Percentiles rank a stretch among this genome's conserved stretches.
Conservation (phyloP, 2,797 vertebrate species). For the Gambusia yucatana region DNA sequence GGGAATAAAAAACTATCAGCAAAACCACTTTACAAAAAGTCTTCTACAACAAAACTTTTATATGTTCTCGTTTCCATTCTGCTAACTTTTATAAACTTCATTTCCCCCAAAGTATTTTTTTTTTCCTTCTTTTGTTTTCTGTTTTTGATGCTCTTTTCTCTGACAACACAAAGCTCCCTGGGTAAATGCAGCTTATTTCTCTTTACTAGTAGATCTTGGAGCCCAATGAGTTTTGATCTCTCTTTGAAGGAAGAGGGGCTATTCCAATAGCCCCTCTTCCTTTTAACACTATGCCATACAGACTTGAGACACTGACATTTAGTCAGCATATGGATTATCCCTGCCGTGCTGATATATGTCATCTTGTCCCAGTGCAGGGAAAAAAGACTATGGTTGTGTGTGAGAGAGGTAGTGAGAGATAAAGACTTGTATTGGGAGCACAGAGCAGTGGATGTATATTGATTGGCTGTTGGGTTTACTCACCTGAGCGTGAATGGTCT, state of each 20-base stretch:
- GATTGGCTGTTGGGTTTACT: conserved; percentile 64
- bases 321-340: conserved; percentile 54
- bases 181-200: conserved; percentile 52
- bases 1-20: background rate
- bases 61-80: conserved; percentile 29
- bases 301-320: conserved; percentile 55
- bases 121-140: background rate
- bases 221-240: conserved; percentile 47
- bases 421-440: conserved; percentile 47
- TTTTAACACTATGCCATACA: conserved; percentile 49
- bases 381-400: conserved; percentile 12
- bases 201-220: conserved; percentile 58
- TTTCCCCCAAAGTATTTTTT: conserved; percentile 30
- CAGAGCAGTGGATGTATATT: conserved; percentile 61
- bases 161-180: conserved; percentile 48
- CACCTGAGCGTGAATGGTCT: conserved; percentile 62
- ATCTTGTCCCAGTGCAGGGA: conserved; percentile 22
- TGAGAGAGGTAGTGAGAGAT: conserved; percentile 48
- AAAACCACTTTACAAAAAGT: conserved; percentile 41
- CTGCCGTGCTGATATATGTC: conserved; percentile 53
- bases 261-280: conserved; percentile 1
- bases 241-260: background rate
- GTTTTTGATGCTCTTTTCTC: conserved; percentile 24
- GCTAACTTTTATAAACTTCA: conserved; percentile 57
- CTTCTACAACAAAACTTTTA: conserved; percentile 34